phyloP scores from a whole-genome alignment of 1,140 invertebrate genomes.

The Zaprionus tsacasi region DNA sequence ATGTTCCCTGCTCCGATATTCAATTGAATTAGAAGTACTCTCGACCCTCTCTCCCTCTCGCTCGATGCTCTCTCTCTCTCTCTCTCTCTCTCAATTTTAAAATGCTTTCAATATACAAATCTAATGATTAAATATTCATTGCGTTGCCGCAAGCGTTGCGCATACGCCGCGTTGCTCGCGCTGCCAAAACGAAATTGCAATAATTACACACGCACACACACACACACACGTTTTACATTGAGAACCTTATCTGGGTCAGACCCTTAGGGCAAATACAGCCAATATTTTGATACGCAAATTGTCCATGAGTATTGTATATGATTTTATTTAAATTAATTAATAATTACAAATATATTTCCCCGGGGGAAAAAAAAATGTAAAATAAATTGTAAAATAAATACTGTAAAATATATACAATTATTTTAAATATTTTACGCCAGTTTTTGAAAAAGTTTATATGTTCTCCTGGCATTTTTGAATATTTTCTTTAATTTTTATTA shows the following conservation, averaged over 20 bases:
- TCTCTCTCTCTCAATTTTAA: not conserved
- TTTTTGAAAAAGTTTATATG: not conserved
- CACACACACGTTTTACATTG: not conserved
- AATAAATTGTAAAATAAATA: not conserved
- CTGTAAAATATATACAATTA: not conserved
- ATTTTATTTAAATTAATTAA: not conserved
- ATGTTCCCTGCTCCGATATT: slow-evolving; percentile 3
- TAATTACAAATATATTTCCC: not conserved
- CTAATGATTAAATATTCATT: slow-evolving; percentile 28
- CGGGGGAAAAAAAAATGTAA: not conserved
- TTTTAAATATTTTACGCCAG: slow-evolving; percentile 11
- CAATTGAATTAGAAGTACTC: slow-evolving; percentile 22
- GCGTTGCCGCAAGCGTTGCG: slow-evolving; percentile 25
- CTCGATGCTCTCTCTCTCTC: slow-evolving; percentile 9
- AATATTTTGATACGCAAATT: not conserved
- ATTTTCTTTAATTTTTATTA: no score
- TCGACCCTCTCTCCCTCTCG: slow-evolving; percentile 5
- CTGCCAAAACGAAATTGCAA: slow-evolving; percentile 5
- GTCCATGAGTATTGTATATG: not conserved
- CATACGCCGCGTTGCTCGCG: slow-evolving; percentile 40
- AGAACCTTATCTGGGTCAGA: not conserved
- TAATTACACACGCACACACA: not conserved
- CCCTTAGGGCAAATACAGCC: not conserved
- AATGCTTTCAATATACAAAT: slow-evolving; percentile 25
- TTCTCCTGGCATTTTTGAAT: not conserved